These are phyloP conservation scores for Mechanitis messenoides DNA, from an alignment of 2,888 invertebrate genomes.

Conservation along the genomic window DNA sequence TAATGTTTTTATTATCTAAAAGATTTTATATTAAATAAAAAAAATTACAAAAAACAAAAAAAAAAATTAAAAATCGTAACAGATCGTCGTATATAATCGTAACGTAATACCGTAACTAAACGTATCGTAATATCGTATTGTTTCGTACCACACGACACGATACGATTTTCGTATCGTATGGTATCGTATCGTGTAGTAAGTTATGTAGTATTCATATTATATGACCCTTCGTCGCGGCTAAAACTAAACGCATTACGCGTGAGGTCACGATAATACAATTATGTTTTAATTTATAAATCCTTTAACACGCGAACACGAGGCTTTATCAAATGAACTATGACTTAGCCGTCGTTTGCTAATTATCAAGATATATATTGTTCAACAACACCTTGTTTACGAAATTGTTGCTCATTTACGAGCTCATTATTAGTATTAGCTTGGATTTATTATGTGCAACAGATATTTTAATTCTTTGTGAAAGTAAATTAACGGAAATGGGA, in stretches of 20 bases:
- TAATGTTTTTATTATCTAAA: too few relatives aligned
- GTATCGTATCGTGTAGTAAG: too few relatives aligned
- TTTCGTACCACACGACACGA: too few relatives aligned
- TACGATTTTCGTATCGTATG: too few relatives aligned
- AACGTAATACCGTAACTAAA: too few relatives aligned
- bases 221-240: slow-evolving; percentile 43
- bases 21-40: too few relatives aligned
- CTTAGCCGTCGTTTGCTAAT: slow-evolving; percentile 70
- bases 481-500: not conserved
- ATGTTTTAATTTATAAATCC: slow-evolving; percentile 75
- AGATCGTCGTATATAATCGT: too few relatives aligned
- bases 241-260: slow-evolving; percentile 61
- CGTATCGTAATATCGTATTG: too few relatives aligned
- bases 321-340: slow-evolving; percentile 62
- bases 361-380: slow-evolving; percentile 74
- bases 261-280: slow-evolving; percentile 76
- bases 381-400: slow-evolving; percentile 65
- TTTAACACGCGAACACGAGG: slow-evolving; percentile 71
- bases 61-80: too few relatives aligned
- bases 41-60: too few relatives aligned
- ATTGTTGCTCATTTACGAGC: slow-evolving; percentile 52
- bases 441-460: slow-evolving; percentile 13
- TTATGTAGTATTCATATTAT: too few relatives aligned
- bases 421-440: slow-evolving; percentile 25
- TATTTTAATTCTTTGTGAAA: too few relatives aligned